Base-by-base conservation (phyloP, 2,113 vertebrate genomes). In the Plectropomus leopardus region DNA sequence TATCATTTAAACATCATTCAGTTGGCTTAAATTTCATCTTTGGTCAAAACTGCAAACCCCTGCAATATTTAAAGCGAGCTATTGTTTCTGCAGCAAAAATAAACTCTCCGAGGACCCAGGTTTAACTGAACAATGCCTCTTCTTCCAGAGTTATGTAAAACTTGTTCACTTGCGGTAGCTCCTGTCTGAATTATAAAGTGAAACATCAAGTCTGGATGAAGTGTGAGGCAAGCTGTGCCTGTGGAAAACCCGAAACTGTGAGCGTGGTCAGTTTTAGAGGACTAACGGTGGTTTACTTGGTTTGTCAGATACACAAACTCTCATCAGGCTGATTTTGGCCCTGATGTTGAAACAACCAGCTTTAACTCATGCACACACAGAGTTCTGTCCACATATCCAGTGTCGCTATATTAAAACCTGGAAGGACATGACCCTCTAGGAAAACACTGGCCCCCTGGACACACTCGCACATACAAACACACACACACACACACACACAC, bases 361-460 rank as follows among this genome's bases (percentile, higher is more conserved):
- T 57, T 58, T 23, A 60, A 59, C 72, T 67, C 78, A 79, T 3
- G 21, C 24, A 83, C 32, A 30, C 67, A 76, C 64, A 17, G 70
- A 74, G 70, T 84, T 91, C 78, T 87, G 78, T 86, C 85, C 84
- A 88, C 80, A 90, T 84, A 91, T 93, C 92, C 88, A 84, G 75
- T 90, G 89, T 91, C 86, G 90, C 79, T 90, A 83, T 90, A 90
- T 92, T 92, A 92, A 92, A 94, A 91, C 76, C 66, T 87, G 68
- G 83, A 85, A 93, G 89, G 93, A 93, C 92, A 82, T 70, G 90
- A 94, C 90, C 92, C 83, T 88, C 84, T 91, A 89, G 86, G 76
- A 92, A 94, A 94, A 92, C 89, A 92, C 60, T 78, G 88, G 59
- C 81, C 82, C 76, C 86, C 76, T 69, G 74, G 79, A 92, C 78